Evolutionary conservation across 2,888 invertebrate species (phyloP).

Genomic region (Cephalotes varians): DNA sequence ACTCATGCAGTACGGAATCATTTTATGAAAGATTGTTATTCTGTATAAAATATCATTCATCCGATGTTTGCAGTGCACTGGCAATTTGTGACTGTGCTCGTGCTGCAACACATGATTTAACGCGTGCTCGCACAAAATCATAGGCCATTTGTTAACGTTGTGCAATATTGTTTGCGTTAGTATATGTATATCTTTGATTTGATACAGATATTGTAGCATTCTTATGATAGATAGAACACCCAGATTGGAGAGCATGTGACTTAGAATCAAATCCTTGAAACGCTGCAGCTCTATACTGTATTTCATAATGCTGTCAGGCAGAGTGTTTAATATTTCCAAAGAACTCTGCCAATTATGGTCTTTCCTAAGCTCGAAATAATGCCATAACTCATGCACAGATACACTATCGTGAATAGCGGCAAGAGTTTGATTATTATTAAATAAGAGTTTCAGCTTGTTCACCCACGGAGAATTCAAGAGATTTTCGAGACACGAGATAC

Average conservation of each 20-base stretch:
- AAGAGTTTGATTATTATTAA: slow-evolving; percentile 88
- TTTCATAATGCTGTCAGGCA: slow-evolving; percentile 88
- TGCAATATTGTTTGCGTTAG: slow-evolving; percentile 79
- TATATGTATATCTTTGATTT: slow-evolving; percentile 79
- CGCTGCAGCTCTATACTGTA: slow-evolving; percentile 87
- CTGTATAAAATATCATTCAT: slow-evolving; percentile 80
- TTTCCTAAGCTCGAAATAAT: slow-evolving; percentile 86
- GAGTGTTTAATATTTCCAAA: slow-evolving; percentile 86
- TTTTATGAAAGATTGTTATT: slow-evolving; percentile 80
- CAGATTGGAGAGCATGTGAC: slow-evolving; percentile 87
- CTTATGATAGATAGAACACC: slow-evolving; percentile 83
- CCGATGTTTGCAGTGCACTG: slow-evolving; percentile 75
- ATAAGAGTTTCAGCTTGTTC: slow-evolving; percentile 87
- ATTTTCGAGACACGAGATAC: slow-evolving; percentile 88
- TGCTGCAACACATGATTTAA: slow-evolving; percentile 79
- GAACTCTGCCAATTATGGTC: slow-evolving; percentile 85
- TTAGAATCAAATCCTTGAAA: slow-evolving; percentile 88
- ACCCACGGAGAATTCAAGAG: slow-evolving; percentile 88
- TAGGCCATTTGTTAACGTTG: slow-evolving; percentile 81
- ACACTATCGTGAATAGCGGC: slow-evolving; percentile 88
- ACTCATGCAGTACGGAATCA: slow-evolving; percentile 78
- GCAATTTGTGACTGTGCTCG: slow-evolving; percentile 74
- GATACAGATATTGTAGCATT: slow-evolving; percentile 78
- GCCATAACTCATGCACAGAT: slow-evolving; percentile 86
- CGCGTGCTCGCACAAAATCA: slow-evolving; percentile 78